Evolutionary conservation across 2,888 invertebrate species (phyloP).

Genomic region (Gerris lacustris): DNA sequence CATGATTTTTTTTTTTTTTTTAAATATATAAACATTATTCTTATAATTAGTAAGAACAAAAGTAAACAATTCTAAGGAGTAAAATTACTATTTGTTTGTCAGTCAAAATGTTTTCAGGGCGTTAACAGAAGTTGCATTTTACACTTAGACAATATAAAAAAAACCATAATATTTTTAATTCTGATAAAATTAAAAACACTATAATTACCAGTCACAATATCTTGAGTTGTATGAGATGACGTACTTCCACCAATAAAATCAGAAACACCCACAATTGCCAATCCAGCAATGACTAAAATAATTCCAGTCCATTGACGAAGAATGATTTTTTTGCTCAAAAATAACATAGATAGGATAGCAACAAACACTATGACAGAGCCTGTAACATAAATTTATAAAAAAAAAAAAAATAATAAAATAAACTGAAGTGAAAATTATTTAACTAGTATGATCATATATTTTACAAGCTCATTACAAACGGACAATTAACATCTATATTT

Average conservation of each 20-base stretch:
- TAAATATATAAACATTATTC: neutral
- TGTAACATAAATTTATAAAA: conserved; percentile 32
- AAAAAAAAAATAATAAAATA: conserved; percentile 7
- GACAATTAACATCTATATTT: too few species aligned
- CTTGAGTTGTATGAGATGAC: neutral
- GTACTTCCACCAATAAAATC: conserved; percentile 44
- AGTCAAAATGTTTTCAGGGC: too few species aligned
- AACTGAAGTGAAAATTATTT: neutral
- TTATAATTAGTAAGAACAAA: neutral
- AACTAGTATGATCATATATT: conserved; percentile 4
- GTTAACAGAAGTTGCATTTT: too few species aligned
- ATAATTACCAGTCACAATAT: neutral
- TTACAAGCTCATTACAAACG: neutral
- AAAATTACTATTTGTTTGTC: too few species aligned
- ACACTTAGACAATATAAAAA: too few species aligned
- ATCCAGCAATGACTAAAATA: conserved; percentile 53
- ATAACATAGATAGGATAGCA: conserved; percentile 71
- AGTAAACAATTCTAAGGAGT: neutral
- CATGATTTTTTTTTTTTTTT: neutral
- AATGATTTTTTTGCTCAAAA: conserved; percentile 54
- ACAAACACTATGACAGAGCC: conserved; percentile 81
- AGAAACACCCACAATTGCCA: conserved; percentile 58
- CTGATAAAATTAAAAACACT: neutral
- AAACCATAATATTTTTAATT: too few species aligned
- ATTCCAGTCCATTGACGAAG: conserved; percentile 67